phyloP scores from a whole-genome alignment of 2,113 vertebrate species.

The Drymodes brunneopygia region DNA sequence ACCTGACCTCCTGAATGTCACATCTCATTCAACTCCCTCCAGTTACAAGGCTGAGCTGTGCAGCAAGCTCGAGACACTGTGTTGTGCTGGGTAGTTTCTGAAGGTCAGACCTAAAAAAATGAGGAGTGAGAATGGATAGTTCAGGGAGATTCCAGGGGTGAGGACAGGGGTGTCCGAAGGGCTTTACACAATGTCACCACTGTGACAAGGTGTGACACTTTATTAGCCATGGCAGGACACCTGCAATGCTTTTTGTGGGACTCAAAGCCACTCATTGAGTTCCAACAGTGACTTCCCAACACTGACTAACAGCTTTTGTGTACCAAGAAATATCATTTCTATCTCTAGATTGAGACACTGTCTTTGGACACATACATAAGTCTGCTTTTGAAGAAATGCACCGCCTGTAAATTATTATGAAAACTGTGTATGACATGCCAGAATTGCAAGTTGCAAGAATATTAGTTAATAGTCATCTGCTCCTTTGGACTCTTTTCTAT shows the following conservation, averaged over 20 bases:
- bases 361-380: neutral
- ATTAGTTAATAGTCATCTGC: constrained; percentile 11
- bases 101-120: neutral
- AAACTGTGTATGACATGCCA: neutral
- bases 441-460: neutral
- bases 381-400: neutral
- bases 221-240: neutral
- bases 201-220: neutral
- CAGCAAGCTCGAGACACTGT: neutral
- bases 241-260: neutral
- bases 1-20: too few species aligned
- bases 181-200: neutral
- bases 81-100: neutral
- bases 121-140: neutral
- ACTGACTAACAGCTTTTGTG: neutral
- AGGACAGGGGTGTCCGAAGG: neutral
- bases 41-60: neutral
- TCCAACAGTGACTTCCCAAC: neutral
- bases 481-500: neutral
- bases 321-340: neutral
- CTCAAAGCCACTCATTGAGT: neutral
- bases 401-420: neutral
- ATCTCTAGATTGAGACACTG: neutral
- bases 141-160: neutral
- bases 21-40: neutral